phyloP scores from a whole-genome alignment of 1,140 invertebrate genomes.

The Megathymus violae region DNA sequence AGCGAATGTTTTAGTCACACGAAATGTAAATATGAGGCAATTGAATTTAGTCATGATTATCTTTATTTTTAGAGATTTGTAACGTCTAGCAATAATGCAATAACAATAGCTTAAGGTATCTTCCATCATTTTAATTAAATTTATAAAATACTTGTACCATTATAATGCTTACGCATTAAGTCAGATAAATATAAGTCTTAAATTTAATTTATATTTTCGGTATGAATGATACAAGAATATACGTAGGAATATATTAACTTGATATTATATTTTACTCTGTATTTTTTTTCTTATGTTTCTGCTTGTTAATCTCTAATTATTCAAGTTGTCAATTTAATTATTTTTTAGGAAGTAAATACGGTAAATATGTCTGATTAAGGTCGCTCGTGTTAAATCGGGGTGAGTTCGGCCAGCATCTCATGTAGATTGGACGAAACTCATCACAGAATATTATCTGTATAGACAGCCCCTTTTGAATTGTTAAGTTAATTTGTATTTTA shows the following conservation, averaged over 20 bases:
- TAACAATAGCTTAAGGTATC: not conserved
- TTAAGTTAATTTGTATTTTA: too few species aligned
- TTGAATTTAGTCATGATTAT: not conserved
- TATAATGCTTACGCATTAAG: too few species aligned
- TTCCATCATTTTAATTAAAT: too few species aligned
- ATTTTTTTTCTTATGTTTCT: not conserved
- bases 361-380: slow-evolving; percentile 33
- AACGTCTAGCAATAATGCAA: not conserved
- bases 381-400: slow-evolving; percentile 16
- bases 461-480: not conserved
- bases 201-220: too few species aligned
- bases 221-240: too few species aligned
- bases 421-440: slow-evolving; percentile 9
- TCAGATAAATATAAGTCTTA: too few species aligned
- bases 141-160: too few species aligned
- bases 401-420: slow-evolving; percentile 14
- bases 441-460: not conserved
- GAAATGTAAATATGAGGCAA: slow-evolving; percentile 7
- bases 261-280: too few species aligned
- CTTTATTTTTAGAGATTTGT: not conserved
- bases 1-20: not conserved
- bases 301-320: slow-evolving; percentile 62
- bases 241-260: too few species aligned
- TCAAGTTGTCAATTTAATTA: slow-evolving; percentile 68
- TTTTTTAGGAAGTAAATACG: slow-evolving; percentile 44